phyloP scores from a whole-genome alignment of 2,113 vertebrate genomes.

The Lophotis ruficrista region DNA sequence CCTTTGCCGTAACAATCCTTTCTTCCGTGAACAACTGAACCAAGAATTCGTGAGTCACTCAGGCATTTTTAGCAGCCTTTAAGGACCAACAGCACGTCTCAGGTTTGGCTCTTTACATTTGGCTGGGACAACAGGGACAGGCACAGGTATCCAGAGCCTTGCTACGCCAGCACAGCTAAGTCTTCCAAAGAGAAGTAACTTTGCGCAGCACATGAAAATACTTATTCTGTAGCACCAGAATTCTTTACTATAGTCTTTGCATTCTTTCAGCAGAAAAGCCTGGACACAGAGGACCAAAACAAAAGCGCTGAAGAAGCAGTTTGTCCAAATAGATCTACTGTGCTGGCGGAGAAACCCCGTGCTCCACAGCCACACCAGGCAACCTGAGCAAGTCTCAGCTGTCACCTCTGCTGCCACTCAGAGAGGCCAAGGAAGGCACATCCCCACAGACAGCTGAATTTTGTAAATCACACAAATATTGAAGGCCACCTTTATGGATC shows the following conservation, averaged over 20 bases:
- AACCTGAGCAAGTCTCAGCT: not conserved
- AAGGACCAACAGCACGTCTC: not conserved
- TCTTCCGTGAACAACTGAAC: not conserved
- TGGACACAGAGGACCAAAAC: not conserved
- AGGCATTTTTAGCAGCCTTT: not conserved
- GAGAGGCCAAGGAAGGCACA: not conserved
- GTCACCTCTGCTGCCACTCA: not conserved
- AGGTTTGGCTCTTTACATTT: not conserved
- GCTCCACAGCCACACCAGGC: not conserved
- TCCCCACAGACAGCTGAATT: not conserved
- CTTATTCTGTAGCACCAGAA: not conserved
- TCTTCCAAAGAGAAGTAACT: not conserved
- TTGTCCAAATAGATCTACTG: not conserved
- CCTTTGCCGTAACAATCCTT: not conserved
- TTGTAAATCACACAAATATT: not conserved
- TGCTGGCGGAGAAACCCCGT: accelerated
- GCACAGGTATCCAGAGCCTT: not conserved
- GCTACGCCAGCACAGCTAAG: not conserved
- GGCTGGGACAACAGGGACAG: not conserved
- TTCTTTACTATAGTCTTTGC: not conserved
- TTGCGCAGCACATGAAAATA: not conserved
- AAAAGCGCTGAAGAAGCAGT: not conserved
- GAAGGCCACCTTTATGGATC: not conserved
- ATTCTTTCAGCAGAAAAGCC: not conserved
- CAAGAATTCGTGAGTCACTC: not conserved